Evolutionary conservation across 2,888 invertebrate species (phyloP), one percentile per base, ranked within the genome.

Genomic region (Drosophila mulleri): DNA sequence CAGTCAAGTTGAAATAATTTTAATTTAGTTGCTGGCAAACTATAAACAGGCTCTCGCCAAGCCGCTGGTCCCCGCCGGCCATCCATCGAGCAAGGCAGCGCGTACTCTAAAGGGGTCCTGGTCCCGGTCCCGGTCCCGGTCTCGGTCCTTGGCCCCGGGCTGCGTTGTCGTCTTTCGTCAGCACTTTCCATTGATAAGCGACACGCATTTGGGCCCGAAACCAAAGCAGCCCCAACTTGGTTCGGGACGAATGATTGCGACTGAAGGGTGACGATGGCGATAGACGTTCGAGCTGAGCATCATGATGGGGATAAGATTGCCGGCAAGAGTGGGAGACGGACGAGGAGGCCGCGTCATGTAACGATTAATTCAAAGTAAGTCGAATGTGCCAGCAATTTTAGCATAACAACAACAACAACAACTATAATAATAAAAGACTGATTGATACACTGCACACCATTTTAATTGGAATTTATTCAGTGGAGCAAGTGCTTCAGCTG

Each of bases 1-100:
- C 86, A 85, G 74, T 83, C 83, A 77, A 83, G 79, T 83, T 79
- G 86, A 83, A 83, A 83, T 83, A 83, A 83, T 83, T 83, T 83
- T 86, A 83, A 83, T 83, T 83, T 83, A 83, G 81, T 83, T 83
- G 83, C 83, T 82, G 79, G 73, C 63, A 74, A 83, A 85, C 83
- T 80, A 82, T 84, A 82, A 82, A 82, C 85, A 75, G 80, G 83
- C 80, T 78, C 50, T 73, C 65, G 66, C 41, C 56, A 18, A 23
- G 29, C 32, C 45, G 5, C 48, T 47, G 52, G 37, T 50, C 57
- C 23, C 18, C 18, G 7, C 2, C 41, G 8, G 8, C 1, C 23
- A 8, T 3, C 16, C 18, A 29, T 29, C 29, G 11, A 2, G 20
- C 29, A 1, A 2, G 23, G 29, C 54, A 35, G 47, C 54, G 54